Evolutionary conservation across 2,797 vertebrate species (phyloP).

Genomic region (Harpia harpyja): DNA sequence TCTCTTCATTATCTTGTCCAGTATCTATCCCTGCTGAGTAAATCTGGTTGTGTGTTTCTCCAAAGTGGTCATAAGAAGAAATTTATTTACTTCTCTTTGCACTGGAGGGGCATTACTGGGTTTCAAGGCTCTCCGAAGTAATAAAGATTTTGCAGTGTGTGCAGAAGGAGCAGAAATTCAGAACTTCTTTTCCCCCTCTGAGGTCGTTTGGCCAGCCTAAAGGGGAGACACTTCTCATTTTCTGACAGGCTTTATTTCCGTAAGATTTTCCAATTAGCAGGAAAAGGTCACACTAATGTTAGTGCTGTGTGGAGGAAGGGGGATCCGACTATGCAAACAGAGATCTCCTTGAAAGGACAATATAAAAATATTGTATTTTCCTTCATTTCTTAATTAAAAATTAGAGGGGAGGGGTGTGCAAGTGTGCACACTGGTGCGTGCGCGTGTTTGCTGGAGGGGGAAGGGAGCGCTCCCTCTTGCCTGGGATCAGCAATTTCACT

Average conservation of each 20-base stretch:
- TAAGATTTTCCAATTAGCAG: slow-evolving; percentile 85
- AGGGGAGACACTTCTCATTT: slow-evolving; percentile 83
- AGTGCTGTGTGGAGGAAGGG: slow-evolving; percentile 72
- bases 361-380: slow-evolving; percentile 56
- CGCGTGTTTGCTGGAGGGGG: background rate
- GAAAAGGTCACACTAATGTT: slow-evolving; percentile 81
- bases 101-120: slow-evolving; percentile 84
- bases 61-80: slow-evolving; percentile 88
- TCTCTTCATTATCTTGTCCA: slow-evolving; percentile 89
- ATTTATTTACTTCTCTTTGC: slow-evolving; percentile 88
- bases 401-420: background rate
- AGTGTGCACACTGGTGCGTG: background rate
- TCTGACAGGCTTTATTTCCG: slow-evolving; percentile 86
- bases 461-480: background rate
- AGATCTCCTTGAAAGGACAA: slow-evolving; percentile 77
- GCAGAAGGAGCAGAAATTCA: slow-evolving; percentile 84
- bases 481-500: background rate
- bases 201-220: slow-evolving; percentile 85
- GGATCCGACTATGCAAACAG: slow-evolving; percentile 79
- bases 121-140: slow-evolving; percentile 84
- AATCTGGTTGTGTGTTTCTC: slow-evolving; percentile 87
- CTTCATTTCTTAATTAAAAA: slow-evolving; percentile 47
- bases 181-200: slow-evolving; percentile 84
- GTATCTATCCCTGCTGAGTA: slow-evolving; percentile 87
- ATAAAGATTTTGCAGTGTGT: slow-evolving; percentile 89